Conservation (phyloP, 2,113 vertebrate species). For the Calyptommatus sinebrachiatus region DNA sequence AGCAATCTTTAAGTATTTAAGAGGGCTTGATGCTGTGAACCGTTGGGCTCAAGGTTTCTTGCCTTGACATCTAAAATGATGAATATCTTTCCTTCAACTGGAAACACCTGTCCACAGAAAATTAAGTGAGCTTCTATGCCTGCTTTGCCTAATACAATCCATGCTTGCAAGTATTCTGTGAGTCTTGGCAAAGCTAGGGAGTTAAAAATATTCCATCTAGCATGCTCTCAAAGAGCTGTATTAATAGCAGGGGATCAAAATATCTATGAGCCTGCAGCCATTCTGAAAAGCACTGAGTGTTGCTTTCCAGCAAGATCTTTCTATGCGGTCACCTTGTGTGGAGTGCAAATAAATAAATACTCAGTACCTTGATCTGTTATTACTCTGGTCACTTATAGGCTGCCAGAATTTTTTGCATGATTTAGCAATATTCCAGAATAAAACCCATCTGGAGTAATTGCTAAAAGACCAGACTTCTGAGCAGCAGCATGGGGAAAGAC, state of each 20-base stretch:
- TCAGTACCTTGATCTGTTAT: not conserved
- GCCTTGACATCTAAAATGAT: constrained; percentile 39
- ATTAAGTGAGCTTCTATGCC: constrained; percentile 28
- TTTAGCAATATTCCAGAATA: no score
- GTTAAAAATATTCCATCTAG: constrained; percentile 17
- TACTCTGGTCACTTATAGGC: no score
- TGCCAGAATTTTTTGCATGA: no score
- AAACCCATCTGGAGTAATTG: no score
- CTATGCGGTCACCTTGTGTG: not conserved
- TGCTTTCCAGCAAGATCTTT: not conserved
- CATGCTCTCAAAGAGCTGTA: constrained; percentile 20
- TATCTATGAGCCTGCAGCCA: not conserved
- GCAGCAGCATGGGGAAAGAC: no score
- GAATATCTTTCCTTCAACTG: constrained; percentile 31
- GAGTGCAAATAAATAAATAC: not conserved
- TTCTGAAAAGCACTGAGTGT: not conserved
- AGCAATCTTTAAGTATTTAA: constrained; percentile 35
- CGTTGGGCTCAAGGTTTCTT: constrained; percentile 18
- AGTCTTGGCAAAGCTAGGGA: not conserved
- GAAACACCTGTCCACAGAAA: constrained; percentile 26
- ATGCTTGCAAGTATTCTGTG: constrained; percentile 29
- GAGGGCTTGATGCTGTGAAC: constrained; percentile 13
- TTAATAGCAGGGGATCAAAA: constrained; percentile 12
- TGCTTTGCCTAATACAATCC: constrained; percentile 36
- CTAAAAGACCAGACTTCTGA: no score